A percentile compares a stretch with the other conserved stretches of the same genome.
These are phyloP conservation scores for Aurelia coerulea DNA, from an alignment of 30 jellyfish, hydroid and myxozoan species.

Conservation along the genomic window DNA sequence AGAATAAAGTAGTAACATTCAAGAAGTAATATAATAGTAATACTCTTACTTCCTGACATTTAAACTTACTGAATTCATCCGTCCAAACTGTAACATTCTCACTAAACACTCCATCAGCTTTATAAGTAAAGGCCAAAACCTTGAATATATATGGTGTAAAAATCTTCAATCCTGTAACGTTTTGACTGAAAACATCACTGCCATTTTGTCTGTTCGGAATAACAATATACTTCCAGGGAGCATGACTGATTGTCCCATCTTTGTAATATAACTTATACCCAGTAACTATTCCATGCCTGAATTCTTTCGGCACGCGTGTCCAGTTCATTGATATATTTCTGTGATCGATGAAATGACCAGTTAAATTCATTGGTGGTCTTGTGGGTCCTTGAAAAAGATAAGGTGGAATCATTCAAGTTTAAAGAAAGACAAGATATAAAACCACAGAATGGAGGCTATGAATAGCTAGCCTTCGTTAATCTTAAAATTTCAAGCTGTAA, in stretches of 20 bases:
- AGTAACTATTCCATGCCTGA: constrained; percentile 23
- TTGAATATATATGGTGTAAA: constrained; percentile 11
- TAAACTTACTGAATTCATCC: constrained; percentile 14
- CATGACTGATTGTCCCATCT: constrained; percentile 16
- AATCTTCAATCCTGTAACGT: constrained; percentile 2
- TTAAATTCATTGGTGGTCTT: constrained; percentile 36
- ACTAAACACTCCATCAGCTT: constrained; percentile 17
- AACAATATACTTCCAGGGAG: constrained; percentile 6
- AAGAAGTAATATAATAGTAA: too few relatives aligned
- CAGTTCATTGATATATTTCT: constrained; percentile 22
- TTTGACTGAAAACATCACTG: constrained; percentile 12
- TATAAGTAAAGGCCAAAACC: not conserved
- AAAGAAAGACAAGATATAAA: not conserved
- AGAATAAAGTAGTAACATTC: too few relatives aligned
- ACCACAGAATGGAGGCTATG: too few relatives aligned
- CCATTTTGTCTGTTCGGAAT: constrained; percentile 1
- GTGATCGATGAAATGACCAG: constrained; percentile 50
- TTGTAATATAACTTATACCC: constrained; percentile 38
- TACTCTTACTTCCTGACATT: too few relatives aligned
- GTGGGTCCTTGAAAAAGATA: constrained; percentile 1
- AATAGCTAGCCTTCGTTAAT: too few relatives aligned
- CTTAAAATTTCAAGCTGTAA: too few relatives aligned
- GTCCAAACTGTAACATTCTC: constrained; percentile 38
- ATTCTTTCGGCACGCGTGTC: constrained; percentile 40
- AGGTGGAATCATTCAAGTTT: not conserved